phyloP scores from a whole-genome alignment of 2,797 vertebrate genomes.

The Manis javanica region DNA sequence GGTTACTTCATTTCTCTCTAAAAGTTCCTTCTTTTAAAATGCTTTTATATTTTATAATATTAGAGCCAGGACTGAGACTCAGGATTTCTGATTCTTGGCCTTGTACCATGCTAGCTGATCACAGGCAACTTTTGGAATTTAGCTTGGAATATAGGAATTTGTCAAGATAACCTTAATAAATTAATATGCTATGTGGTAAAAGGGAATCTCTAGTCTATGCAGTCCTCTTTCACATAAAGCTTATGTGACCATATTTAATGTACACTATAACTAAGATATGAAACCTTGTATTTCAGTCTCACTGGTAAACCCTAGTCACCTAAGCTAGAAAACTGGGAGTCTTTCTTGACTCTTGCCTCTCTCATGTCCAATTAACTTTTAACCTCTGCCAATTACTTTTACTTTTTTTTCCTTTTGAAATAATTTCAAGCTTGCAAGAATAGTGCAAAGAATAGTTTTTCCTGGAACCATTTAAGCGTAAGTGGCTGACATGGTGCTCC shows the following conservation, averaged over 20 bases:
- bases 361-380: not conserved
- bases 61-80: conserved; percentile 4
- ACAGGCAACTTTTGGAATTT: conserved; percentile 21
- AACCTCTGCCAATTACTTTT: not conserved
- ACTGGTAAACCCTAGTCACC: not conserved
- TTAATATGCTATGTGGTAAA: not conserved
- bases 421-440: not conserved
- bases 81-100: not conserved
- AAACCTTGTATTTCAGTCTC: not conserved
- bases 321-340: not conserved
- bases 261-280: not conserved
- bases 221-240: conserved; percentile 8
- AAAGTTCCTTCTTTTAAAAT: not conserved
- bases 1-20: not conserved
- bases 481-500: not conserved
- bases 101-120: not conserved
- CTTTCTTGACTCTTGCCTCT: not conserved
- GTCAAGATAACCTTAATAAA: conserved; percentile 8
- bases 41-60: conserved; percentile 8
- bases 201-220: not conserved
- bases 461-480: not conserved
- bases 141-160: not conserved
- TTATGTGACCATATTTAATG: not conserved
- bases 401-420: not conserved
- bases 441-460: not conserved